Base-by-base conservation (phyloP, 2,888 invertebrate species). In the Ectobius pallidus region DNA sequence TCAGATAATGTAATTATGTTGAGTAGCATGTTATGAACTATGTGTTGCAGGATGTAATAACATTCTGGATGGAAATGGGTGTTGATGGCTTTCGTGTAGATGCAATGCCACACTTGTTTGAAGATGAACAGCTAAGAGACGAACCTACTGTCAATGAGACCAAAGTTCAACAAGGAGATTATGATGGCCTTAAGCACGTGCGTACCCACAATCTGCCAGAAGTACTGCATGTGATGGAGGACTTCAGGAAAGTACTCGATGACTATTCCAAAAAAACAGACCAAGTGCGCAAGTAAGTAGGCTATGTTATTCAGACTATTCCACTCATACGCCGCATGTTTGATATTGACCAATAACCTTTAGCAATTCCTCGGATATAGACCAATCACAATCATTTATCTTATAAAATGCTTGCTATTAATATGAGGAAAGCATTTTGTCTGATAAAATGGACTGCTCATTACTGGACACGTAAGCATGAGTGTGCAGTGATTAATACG, bases 61-160 rank as follows among this genome's bases (percentile, higher is more conserved):
- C 81, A 74, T 92, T 90, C 81, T 95, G 94, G 94, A 81, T 94
- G 32, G 85, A 89, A 42, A 87, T 87, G 73, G 94, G 93, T 0
- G 89, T 90, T 0, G 91, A 92, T 77, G 94, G 94, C 0, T 92
- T 94, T 81, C 87, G 93, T 65, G 83, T 93, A 0, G 90, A 91
- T 77, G 90, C 90, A 0, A 67, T 71, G 42, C 71, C 71, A 1
- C 69, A 63, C 46, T 61, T 75, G 18, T 69, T 77, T 7, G 79
- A 79, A 70, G 78, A 78, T 71, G 30, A 18, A 3, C 76, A 39
- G 22, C 86, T 86, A 70, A 85, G 85, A n/a, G 83, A 84, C 75
- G 81, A 82, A 69, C 79, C 80, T 0, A 85, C 87, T 74, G 87
- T 58, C 18, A 49, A 55, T 83, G 77, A 74, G 9, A 6, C 78